These are phyloP conservation scores for Stylophora pistillata DNA, from an alignment of 64 coral and sea anemone genomes.

Conservation along the genomic window DNA sequence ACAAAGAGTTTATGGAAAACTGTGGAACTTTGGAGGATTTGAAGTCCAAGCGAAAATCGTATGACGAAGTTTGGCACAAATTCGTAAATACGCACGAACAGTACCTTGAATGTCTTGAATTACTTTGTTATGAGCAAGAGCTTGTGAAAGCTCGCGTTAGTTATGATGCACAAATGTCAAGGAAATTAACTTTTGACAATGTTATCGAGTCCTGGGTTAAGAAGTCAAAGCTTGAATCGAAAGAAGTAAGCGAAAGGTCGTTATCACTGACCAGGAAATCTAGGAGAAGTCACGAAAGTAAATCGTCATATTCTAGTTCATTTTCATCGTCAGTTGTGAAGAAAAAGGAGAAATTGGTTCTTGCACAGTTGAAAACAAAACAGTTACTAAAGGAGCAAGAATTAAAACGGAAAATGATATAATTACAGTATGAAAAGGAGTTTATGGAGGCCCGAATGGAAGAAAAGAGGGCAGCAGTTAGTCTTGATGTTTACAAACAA, in stretches of 20 bases:
- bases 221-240: not conserved
- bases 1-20: too few relatives aligned
- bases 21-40: too few relatives aligned
- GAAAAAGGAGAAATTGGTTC: too few relatives aligned
- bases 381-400: not conserved
- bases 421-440: not conserved
- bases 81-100: too few relatives aligned
- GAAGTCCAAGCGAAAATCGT: too few relatives aligned
- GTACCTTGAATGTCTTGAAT: too few relatives aligned
- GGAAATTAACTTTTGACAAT: slow-evolving; percentile 8
- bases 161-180: not conserved
- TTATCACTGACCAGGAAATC: not conserved
- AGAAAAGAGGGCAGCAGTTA: slow-evolving; percentile 10
- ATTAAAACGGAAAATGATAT: not conserved
- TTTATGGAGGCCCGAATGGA: slow-evolving; percentile 8
- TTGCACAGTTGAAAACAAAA: too few relatives aligned
- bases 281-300: too few relatives aligned
- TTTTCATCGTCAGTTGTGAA: too few relatives aligned
- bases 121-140: not conserved
- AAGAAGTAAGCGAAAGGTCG: not conserved
- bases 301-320: too few relatives aligned
- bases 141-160: not conserved
- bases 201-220: not conserved
- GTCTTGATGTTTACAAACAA: slow-evolving; percentile 5
- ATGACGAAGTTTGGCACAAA: too few relatives aligned